Evolutionary conservation across 2,888 invertebrate genomes (phyloP).

Genomic region (Mesorhabditis sp.): DNA sequence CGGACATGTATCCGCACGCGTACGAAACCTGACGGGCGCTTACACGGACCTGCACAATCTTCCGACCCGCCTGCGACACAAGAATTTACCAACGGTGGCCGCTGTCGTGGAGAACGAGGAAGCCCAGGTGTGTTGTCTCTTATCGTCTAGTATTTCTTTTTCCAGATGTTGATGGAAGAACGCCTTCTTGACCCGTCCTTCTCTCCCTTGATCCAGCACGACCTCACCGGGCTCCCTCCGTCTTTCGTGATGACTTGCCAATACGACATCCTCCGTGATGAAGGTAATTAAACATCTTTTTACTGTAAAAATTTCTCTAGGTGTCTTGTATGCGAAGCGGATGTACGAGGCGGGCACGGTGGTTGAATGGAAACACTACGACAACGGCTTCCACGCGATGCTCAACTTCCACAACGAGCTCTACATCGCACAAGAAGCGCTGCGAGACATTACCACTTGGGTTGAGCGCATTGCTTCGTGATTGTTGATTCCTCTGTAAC

Average conservation of each 20-base stretch:
- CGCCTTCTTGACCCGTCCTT: conserved; percentile 30
- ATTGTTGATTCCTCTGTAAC: no score
- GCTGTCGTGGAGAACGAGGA: conserved; percentile 7
- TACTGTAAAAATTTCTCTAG: not conserved
- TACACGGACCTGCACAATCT: not conserved
- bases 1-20: conserved; percentile 29
- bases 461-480: not conserved
- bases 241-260: conserved; percentile 59
- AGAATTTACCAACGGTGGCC: not conserved
- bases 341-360: conserved; percentile 47
- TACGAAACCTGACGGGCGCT: not conserved
- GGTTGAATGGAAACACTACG: conserved; percentile 43
- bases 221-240: conserved; percentile 51
- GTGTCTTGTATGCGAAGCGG: conserved; percentile 57
- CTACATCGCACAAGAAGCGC: conserved; percentile 24
- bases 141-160: not conserved
- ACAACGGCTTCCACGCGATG: conserved; percentile 46
- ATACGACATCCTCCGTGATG: conserved; percentile 60
- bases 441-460: conserved; percentile 27
- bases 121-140: not conserved
- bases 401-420: conserved; percentile 43
- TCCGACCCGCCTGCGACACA: not conserved
- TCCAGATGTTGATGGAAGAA: not conserved
- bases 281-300: conserved; percentile 32
- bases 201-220: conserved; percentile 57